Evolutionary conservation across 1,140 invertebrate genomes (phyloP).

Genomic region (Lordiphosa collinella): DNA sequence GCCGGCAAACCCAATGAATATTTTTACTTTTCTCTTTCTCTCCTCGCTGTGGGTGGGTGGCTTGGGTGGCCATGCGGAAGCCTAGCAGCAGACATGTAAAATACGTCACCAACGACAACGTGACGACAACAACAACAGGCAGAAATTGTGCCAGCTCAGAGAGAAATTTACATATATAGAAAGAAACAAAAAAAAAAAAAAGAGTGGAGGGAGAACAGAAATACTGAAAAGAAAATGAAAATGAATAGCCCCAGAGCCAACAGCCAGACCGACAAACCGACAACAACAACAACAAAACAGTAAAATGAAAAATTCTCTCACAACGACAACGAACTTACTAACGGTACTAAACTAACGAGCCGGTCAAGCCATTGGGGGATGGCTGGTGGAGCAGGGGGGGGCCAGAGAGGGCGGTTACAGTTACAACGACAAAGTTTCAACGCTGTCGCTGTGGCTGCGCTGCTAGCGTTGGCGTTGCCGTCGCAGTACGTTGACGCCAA

Average conservation of each 20-base stretch:
- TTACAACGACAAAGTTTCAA: slow-evolving; percentile 71
- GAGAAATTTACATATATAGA: slow-evolving; percentile 4
- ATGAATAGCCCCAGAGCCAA: slow-evolving; percentile 50
- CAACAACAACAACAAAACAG: neutral
- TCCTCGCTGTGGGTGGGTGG: slow-evolving; percentile 26
- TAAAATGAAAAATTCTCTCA: slow-evolving; percentile 66
- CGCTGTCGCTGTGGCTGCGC: slow-evolving; percentile 28
- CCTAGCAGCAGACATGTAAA: slow-evolving; percentile 42
- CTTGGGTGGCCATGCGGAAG: slow-evolving; percentile 48
- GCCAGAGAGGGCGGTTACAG: slow-evolving; percentile 42
- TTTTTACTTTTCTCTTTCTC: slow-evolving; percentile 48
- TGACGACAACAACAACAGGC: slow-evolving; percentile 26
- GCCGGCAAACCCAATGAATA: slow-evolving; percentile 68
- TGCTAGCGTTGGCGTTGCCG: slow-evolving; percentile 47
- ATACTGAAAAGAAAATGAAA: slow-evolving; percentile 55
- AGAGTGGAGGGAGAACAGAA: slow-evolving; percentile 7
- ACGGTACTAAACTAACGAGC: slow-evolving; percentile 69
- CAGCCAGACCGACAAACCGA: neutral
- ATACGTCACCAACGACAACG: slow-evolving; percentile 45
- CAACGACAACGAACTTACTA: slow-evolving; percentile 72
- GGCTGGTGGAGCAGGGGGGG: slow-evolving; percentile 1
- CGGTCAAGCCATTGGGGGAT: slow-evolving; percentile 57
- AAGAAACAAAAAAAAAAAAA: neutral
- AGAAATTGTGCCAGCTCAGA: slow-evolving; percentile 50
- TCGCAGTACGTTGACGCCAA: slow-evolving; percentile 79